Evolutionary conservation across 2,797 vertebrate species (phyloP).

Genomic region (Rhincodon typus): DNA sequence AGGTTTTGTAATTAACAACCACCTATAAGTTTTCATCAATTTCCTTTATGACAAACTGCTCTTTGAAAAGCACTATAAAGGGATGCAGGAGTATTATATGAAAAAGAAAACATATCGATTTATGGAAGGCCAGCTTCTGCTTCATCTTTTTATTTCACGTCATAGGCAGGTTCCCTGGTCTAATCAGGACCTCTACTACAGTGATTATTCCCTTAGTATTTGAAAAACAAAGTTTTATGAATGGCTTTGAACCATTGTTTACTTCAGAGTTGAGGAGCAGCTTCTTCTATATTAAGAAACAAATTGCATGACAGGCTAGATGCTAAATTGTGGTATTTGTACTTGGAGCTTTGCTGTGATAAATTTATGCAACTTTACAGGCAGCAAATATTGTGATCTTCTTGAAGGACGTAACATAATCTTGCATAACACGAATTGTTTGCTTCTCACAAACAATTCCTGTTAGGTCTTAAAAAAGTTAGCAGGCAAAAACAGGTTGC

Average conservation of each 20-base stretch:
- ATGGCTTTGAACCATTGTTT: not conserved
- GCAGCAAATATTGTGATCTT: not conserved
- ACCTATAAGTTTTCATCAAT: not conserved
- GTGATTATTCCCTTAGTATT: not conserved
- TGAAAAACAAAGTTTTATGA: not conserved
- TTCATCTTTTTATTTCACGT: not conserved
- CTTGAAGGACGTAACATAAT: not conserved
- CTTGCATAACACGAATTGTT: not conserved
- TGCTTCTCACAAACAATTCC: not conserved
- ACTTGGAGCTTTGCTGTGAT: not conserved
- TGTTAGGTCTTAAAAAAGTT: not conserved
- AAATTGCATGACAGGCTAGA: not conserved
- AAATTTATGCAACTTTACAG: not conserved
- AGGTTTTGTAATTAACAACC: not conserved
- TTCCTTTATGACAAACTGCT: not conserved
- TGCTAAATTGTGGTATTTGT: not conserved
- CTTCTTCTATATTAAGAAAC: not conserved
- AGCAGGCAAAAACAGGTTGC: not conserved
- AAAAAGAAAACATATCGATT: not conserved
- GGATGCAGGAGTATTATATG: not conserved
- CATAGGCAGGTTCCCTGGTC: not conserved
- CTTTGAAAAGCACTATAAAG: not conserved
- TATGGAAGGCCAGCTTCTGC: not conserved
- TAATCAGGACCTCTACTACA: not conserved
- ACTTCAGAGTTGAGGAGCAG: not conserved